Base-by-base conservation (phyloP, 2,113 vertebrate genomes). In the Eolophus roseicapilla region DNA sequence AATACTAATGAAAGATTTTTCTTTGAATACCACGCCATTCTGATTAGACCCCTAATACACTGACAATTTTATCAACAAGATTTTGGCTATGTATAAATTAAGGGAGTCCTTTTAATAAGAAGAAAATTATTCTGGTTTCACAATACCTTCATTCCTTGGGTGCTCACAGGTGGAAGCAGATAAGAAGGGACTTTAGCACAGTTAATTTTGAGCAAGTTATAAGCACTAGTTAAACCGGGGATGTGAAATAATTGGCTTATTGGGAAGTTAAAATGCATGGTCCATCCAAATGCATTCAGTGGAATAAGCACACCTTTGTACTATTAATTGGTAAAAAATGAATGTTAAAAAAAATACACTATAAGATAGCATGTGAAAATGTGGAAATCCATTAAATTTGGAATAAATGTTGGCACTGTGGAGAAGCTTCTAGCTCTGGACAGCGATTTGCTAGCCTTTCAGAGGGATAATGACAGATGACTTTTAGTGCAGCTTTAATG, bases 21-120 rank as follows among this genome's bases (percentile, higher is more conserved):
- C 95, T 96, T 82, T 92, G 77, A 95, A 75, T 69, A 68, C 67
- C 65, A 28, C 24, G 80, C 85, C 63, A 5, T 75, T 89, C 70
- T 62, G 55, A 89, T 92, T 91, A 87, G 59, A 95, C 92, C 86
- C 88, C 5, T 23, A 95, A 90, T 82, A 86, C 24, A 39, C 3
- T 82, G 85, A 93, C 83, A 95, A 97, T 37, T 96, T 90, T 91
- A 95, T 97, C 92, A 95, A 86, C 41, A 79, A 92, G 67, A 62
- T 87, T 88, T 95, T 77, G 43, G 29, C 67, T 71, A 5, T 73
- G 41, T 92, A 5, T 63, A 88, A 80, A 70, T 79, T 88, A 84
- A 75, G 60, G 65, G 60, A 82, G 62, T 47, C 80, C 37, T 94
- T 86, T 93, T 70, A 93, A 91, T 8, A 53, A 84, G 88, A 92